Percentiles rank a stretch among this genome's conserved stretches.
Conservation (phyloP, 1,140 invertebrate species). For the Lepidurus arcticus region DNA sequence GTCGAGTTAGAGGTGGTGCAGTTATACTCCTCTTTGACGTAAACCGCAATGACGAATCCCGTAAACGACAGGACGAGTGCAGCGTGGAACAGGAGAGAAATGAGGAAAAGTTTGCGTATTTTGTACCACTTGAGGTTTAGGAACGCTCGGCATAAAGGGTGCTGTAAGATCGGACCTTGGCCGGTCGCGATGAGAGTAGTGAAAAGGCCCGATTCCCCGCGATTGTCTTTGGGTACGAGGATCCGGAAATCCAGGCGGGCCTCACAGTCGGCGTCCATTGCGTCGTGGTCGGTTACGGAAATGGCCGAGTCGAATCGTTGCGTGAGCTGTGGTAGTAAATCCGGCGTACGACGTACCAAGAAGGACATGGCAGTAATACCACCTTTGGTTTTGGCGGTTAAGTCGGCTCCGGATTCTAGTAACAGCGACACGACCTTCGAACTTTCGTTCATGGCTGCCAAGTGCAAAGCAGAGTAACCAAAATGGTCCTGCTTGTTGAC, state of each 20-base stretch:
- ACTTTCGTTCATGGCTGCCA: conserved; percentile 77
- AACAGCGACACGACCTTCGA: conserved; percentile 74
- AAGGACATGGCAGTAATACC: conserved; percentile 74
- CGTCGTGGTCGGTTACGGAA: conserved; percentile 68
- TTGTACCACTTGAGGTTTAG: conserved; percentile 80
- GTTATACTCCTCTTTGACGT: conserved; percentile 35
- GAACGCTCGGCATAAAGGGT: conserved; percentile 76
- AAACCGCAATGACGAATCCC: conserved; percentile 60
- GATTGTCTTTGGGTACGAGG: conserved; percentile 63
- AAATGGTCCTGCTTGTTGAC: conserved; percentile 80
- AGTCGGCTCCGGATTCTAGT: conserved; percentile 73
- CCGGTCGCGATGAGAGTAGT: conserved; percentile 76
- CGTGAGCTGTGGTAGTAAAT: conserved; percentile 68
- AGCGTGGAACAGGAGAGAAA: conserved; percentile 67
- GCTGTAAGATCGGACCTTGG: conserved; percentile 71
- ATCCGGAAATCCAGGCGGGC: conserved; percentile 70
- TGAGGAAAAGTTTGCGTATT: conserved; percentile 78
- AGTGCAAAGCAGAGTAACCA: conserved; percentile 80
- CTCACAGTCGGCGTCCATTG: conserved; percentile 75
- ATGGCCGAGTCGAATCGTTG: conserved; percentile 68
- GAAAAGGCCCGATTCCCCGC: conserved; percentile 70
- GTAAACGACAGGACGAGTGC: conserved; percentile 71
- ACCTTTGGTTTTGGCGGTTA: conserved; percentile 73
- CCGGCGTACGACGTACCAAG: conserved; percentile 69
- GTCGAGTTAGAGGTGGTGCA: background rate